Evolutionary conservation across 2,888 invertebrate species (phyloP).

Genomic region (Acholoe squamosa): DNA sequence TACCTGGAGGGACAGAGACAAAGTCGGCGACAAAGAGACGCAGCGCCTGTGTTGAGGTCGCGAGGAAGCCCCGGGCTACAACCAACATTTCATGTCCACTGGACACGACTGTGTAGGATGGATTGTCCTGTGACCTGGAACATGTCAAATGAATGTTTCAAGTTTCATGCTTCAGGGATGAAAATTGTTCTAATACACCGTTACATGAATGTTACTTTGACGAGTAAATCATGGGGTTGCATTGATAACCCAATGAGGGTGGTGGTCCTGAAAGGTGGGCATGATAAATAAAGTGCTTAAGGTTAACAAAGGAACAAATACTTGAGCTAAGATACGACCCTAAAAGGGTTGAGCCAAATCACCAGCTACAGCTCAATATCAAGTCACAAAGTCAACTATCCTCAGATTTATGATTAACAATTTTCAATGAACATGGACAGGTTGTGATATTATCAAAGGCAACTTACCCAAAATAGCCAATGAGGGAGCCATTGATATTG

Average conservation of each 20-base stretch:
- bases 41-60: neutral
- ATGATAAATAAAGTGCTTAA: too few relatives aligned
- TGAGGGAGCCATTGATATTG: neutral
- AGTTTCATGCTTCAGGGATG: neutral
- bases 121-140: neutral
- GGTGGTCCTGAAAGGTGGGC: too few relatives aligned
- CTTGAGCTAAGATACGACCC: too few relatives aligned
- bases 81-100: neutral
- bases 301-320: too few relatives aligned
- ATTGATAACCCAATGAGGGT: neutral
- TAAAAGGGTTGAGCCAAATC: too few relatives aligned
- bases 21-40: slow-evolving; percentile 12
- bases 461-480: slow-evolving; percentile 30
- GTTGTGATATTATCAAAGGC: neutral
- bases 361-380: too few relatives aligned
- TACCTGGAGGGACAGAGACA: neutral
- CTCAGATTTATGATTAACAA: too few relatives aligned
- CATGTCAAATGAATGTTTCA: neutral
- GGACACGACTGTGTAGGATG: slow-evolving; percentile 44
- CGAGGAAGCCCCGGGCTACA: neutral
- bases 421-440: too few relatives aligned
- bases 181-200: too few relatives aligned
- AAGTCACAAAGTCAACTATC: too few relatives aligned
- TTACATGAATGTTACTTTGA: too few relatives aligned
- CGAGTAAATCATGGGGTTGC: neutral